Evolutionary conservation across 2,113 vertebrate genomes (phyloP).

Genomic region (Malurus alboscapulatus): DNA sequence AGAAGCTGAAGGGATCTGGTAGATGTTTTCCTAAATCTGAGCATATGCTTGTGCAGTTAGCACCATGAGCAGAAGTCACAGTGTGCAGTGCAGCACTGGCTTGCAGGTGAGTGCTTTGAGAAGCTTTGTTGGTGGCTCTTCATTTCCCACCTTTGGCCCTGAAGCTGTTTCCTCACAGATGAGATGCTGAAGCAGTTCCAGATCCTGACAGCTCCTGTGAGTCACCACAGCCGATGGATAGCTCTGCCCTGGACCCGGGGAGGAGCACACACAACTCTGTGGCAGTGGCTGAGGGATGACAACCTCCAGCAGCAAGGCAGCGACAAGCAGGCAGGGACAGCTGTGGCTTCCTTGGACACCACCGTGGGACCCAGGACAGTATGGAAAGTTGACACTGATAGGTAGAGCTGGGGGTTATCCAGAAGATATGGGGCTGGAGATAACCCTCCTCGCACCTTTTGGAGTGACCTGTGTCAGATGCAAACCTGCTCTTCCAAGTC

Average conservation of each 20-base stretch:
- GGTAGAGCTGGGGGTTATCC: too few relatives aligned
- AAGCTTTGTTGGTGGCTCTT: not conserved
- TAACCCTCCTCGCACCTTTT: not conserved
- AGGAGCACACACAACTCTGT: not conserved
- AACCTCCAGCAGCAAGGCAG: not conserved
- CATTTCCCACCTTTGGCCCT: not conserved
- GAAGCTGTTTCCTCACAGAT: not conserved
- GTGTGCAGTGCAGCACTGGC: too few relatives aligned
- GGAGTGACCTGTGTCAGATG: not conserved
- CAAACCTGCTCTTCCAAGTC: not conserved
- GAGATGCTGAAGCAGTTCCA: not conserved
- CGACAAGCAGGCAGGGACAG: not conserved
- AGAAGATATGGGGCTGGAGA: not conserved
- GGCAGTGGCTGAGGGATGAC: not conserved
- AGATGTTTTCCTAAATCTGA: not conserved
- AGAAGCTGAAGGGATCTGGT: not conserved
- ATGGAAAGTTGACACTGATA: not conserved
- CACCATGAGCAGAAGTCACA: fast-evolving
- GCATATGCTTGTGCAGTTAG: not conserved
- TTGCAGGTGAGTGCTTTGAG: not conserved
- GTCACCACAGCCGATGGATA: fast-evolving
- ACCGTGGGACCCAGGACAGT: fast-evolving
- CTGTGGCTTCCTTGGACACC: not conserved
- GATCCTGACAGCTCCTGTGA: not conserved
- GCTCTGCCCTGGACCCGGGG: not conserved